Conservation (phyloP, 2,888 invertebrate genomes). For the Prenolepis imparis region DNA sequence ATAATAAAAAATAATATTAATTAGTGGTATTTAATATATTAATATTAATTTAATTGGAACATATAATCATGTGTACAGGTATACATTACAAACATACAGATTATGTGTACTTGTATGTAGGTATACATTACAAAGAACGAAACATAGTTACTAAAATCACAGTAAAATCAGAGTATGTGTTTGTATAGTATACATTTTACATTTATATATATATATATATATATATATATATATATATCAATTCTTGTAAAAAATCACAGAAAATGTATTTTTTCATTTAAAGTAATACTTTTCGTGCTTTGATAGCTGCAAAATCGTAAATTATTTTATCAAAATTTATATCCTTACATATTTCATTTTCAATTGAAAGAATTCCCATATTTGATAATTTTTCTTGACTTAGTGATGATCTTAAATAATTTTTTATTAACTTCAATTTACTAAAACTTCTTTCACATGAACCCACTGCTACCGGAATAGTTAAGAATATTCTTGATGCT, state of each 20-base stretch:
- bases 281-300: neutral
- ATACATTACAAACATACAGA: no score
- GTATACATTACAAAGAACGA: no score
- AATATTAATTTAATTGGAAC: neutral
- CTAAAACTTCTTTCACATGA: neutral
- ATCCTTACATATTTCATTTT: neutral
- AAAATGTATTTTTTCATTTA: neutral
- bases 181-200: neutral
- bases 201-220: neutral
- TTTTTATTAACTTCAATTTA: neutral
- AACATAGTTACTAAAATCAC: no score
- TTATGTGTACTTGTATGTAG: no score
- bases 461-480: neutral
- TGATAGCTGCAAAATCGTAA: neutral
- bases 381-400: neutral
- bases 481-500: neutral
- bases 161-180: no score
- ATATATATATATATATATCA: no score
- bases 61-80: neutral
- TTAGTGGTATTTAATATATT: neutral
- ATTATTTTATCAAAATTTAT: neutral
- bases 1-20: neutral
- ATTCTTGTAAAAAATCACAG: neutral
- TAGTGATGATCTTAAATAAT: neutral
- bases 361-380: neutral